Evolutionary conservation across 2,797 vertebrate genomes (phyloP).

Genomic region (Lemur catta): DNA sequence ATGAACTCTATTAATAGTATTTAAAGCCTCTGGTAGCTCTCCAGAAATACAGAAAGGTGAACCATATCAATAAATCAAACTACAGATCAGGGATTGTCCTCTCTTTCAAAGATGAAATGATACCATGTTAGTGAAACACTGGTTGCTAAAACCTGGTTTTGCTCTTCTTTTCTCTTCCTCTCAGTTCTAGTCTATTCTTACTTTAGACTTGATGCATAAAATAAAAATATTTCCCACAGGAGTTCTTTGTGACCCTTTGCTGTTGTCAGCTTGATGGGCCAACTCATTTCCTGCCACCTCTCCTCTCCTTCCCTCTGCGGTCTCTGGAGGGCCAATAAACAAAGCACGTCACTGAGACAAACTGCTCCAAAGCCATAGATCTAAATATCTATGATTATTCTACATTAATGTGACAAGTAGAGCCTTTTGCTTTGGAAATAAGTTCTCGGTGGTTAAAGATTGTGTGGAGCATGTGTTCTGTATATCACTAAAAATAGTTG

Average conservation of each 20-base stretch:
- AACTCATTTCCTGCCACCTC: not conserved
- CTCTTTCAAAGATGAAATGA: not conserved
- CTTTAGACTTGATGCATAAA: not conserved
- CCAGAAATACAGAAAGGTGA: not conserved
- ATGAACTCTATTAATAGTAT: not conserved
- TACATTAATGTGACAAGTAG: not conserved
- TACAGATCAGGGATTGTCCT: not conserved
- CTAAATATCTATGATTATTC: not conserved
- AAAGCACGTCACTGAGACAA: not conserved
- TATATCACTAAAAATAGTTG: not conserved
- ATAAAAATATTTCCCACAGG: not conserved
- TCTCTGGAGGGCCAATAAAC: not conserved
- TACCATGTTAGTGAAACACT: not conserved
- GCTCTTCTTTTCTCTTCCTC: not conserved
- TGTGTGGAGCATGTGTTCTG: not conserved
- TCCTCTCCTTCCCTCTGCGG: not conserved
- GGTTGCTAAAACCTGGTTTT: not conserved
- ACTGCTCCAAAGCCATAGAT: not conserved
- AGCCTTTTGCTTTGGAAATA: constrained; percentile 14
- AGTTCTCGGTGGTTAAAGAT: not conserved
- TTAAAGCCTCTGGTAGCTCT: constrained; percentile 1
- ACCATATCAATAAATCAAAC: not conserved
- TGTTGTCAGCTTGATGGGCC: not conserved
- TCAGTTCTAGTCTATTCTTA: not conserved
- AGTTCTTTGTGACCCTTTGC: not conserved